These are phyloP conservation scores for Hydraecia micacea DNA, from an alignment of 2,888 invertebrate genomes.

Conservation along the genomic window DNA sequence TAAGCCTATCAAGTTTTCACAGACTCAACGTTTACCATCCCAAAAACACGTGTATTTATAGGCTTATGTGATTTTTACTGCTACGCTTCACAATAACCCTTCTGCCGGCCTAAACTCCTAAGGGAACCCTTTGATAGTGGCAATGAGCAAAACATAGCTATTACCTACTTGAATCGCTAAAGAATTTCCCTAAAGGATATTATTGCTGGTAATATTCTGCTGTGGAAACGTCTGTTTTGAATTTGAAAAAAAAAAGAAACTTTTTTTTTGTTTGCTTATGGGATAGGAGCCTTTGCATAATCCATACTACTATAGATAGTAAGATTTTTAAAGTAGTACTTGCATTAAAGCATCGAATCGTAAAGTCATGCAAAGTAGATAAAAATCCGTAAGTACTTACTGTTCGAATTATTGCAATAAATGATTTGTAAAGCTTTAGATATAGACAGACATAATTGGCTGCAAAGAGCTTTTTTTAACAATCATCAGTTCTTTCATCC, in stretches of 20 bases:
- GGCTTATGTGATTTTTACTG: constrained; percentile 26
- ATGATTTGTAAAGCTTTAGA: background rate
- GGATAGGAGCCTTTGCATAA: background rate
- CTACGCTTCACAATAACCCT: constrained; percentile 10
- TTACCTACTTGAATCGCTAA: constrained; percentile 45
- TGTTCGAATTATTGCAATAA: background rate
- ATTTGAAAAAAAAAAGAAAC: background rate
- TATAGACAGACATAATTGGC: background rate
- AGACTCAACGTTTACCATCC: background rate
- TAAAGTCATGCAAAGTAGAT: background rate
- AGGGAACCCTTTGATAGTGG: constrained; percentile 45
- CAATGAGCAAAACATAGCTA: constrained; percentile 47
- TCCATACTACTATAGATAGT: background rate
- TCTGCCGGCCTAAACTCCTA: constrained; percentile 6
- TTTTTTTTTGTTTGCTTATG: background rate
- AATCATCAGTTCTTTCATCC: background rate
- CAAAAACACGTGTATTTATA: constrained; percentile 3
- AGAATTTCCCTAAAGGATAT: constrained; percentile 46
- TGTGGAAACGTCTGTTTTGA: constrained; percentile 19
- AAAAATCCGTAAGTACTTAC: background rate
- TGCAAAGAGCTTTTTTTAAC: background rate
- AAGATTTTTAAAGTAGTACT: background rate
- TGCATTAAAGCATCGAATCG: background rate
- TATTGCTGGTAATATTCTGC: constrained; percentile 6
- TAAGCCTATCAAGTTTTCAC: too few species aligned